phyloP scores from a whole-genome alignment of 2,113 vertebrate genomes.

The Haliaeetus leucogaster region DNA sequence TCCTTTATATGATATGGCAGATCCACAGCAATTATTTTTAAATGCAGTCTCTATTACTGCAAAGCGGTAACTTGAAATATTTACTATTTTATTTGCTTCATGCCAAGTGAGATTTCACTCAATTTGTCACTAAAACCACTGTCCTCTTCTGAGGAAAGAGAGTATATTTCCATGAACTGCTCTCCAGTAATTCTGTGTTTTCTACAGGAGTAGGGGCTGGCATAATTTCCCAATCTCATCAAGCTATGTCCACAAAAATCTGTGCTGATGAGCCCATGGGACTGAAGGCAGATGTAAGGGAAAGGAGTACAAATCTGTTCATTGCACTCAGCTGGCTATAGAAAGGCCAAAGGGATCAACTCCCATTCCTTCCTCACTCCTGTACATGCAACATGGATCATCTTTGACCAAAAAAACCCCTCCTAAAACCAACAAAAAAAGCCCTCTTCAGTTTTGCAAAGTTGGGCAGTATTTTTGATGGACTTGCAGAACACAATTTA shows the following conservation, averaged over 20 bases:
- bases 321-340: background rate
- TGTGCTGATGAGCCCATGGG: background rate
- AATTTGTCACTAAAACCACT: slow-evolving; percentile 62
- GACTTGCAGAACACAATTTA: background rate
- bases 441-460: background rate
- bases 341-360: background rate
- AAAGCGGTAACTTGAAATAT: slow-evolving; percentile 57
- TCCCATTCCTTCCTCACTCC: background rate
- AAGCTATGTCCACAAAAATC: background rate
- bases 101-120: slow-evolving; percentile 64
- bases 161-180: background rate
- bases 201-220: background rate
- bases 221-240: background rate
- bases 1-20: slow-evolving; percentile 34
- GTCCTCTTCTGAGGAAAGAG: slow-evolving; percentile 15
- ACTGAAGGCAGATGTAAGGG: background rate
- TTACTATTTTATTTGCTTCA: slow-evolving; percentile 64
- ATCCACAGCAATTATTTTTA: slow-evolving; percentile 69
- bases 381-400: background rate
- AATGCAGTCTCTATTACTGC: slow-evolving; percentile 45
- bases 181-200: background rate
- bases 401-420: background rate
- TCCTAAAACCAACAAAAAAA: background rate
- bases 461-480: background rate
- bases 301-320: background rate